Percentiles rank a stretch among this genome's conserved stretches.
Conservation (phyloP, 2,888 invertebrate genomes). For the Griposia aprilina region DNA sequence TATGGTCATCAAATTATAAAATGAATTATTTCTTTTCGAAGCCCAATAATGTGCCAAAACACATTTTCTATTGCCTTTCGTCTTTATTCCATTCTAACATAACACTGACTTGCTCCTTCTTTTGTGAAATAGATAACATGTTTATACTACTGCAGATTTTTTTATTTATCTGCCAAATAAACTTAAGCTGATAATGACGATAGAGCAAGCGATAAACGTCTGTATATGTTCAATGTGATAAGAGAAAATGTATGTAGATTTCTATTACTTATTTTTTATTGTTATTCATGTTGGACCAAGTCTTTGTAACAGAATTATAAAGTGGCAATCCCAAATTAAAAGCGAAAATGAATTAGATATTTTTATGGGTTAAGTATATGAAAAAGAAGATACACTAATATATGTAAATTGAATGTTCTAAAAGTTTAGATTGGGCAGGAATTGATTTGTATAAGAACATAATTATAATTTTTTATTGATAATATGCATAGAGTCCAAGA, state of each 20-base stretch:
- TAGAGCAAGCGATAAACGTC: conserved; percentile 33
- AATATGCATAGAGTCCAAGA: conserved; percentile 20
- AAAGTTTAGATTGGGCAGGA: conserved; percentile 6
- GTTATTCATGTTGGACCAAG: conserved; percentile 47
- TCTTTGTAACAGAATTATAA: conserved; percentile 5
- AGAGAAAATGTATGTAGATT: conserved; percentile 42
- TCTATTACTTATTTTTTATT: conserved; percentile 41
- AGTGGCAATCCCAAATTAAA: conserved; percentile 1
- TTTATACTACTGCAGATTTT: conserved; percentile 18
- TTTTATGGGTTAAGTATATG: background rate
- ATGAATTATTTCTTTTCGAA: background rate
- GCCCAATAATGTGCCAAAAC: background rate
- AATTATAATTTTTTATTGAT: background rate
- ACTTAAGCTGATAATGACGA: conserved; percentile 40
- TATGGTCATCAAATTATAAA: background rate
- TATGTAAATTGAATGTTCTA: conserved; percentile 23
- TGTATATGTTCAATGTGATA: conserved; percentile 50
- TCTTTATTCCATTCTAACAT: conserved; percentile 2
- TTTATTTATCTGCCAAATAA: conserved; percentile 47
- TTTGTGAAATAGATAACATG: conserved; percentile 14
- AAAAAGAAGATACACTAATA: background rate
- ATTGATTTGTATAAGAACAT: conserved; percentile 6
- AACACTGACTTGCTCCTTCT: conserved; percentile 2
- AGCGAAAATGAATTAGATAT: background rate
- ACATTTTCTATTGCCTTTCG: conserved; percentile 4